phyloP scores from a whole-genome alignment of 1,140 invertebrate species.

The Zaprionus taronus region DNA sequence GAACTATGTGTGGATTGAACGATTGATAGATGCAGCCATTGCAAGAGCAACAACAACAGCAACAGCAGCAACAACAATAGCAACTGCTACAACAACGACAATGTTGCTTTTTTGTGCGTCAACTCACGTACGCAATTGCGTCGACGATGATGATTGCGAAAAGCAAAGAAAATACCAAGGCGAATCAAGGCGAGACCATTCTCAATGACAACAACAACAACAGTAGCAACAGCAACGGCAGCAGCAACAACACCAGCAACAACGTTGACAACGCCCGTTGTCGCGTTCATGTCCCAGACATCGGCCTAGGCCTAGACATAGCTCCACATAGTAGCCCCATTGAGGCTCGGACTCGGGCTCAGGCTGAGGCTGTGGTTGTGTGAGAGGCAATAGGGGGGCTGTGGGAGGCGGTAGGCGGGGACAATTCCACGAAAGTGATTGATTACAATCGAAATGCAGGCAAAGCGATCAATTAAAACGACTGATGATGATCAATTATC shows the following conservation, averaged over 20 bases:
- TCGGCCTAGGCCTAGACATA: neutral
- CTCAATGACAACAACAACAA: constrained; percentile 28
- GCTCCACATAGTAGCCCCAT: constrained; percentile 65
- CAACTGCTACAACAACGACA: constrained; percentile 16
- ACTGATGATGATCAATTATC: constrained; percentile 83
- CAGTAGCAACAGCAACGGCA: neutral
- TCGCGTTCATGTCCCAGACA: neutral
- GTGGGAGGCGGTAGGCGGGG: constrained; percentile 1
- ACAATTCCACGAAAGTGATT: constrained; percentile 80
- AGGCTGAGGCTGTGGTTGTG: no score
- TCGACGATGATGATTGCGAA: constrained; percentile 53
- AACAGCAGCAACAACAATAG: constrained; percentile 19
- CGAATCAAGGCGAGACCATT: constrained; percentile 12
- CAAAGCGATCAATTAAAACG: constrained; percentile 80
- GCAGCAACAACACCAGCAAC: neutral
- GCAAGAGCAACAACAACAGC: neutral
- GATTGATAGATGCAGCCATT: constrained; percentile 20
- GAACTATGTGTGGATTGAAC: constrained; percentile 23
- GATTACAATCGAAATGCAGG: constrained; percentile 72
- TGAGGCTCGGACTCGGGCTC: constrained; percentile 21
- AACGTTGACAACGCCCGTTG: constrained; percentile 42
- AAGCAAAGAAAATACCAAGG: constrained; percentile 34
- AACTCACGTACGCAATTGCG: constrained; percentile 57
- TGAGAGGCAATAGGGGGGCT: constrained; percentile 21
- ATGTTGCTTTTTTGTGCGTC: constrained; percentile 37